Base-by-base conservation (phyloP, 2,113 vertebrate genomes). In the Neogobius melanostomus region DNA sequence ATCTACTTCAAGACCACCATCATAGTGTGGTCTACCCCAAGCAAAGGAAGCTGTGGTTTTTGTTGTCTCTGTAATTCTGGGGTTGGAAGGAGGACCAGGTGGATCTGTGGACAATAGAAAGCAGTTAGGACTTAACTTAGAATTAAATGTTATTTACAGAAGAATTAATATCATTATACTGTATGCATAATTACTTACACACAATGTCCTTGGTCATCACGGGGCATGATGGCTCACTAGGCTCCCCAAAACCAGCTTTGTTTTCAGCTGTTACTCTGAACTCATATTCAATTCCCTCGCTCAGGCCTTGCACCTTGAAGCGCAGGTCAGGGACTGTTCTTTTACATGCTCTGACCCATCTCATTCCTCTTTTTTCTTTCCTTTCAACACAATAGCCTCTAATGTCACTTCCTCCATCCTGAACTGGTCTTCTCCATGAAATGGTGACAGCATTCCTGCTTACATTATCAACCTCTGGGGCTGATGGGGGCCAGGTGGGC, bases 211-310 rank as follows among this genome's bases (percentile, higher is more conserved):
- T 98, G 82, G 96, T 98, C 82, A 96, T 83, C 51, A 95, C 95
- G 68, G 90, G 86, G 5, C 87, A 90, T 57, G 96, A 98, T 77
- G 94, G 89, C 65, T 97, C 95, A 75, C 98, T 99, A 71, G 98
- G 96, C 77, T 94, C 93, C 65, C 98, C 98, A 86, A 99, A 93
- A 80, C 98, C 98, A 77, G 98, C 98, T 92, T 93, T 98, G 16
- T 99, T 99, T 92, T 99, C 98, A 64, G 98, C 98, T 71, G 96
- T 97, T 76, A 99, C 97, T 64, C 97, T 94, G 91, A 99, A 99
- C 88, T 99, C 98, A 21, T 99, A 99, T 74, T 97, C 95, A 12
- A 95, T 95, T 91, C 94, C 97, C 91, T 99, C 98, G 68, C 85
- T 93, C 36, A 99, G 93, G 80, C 96, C 96, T 80, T 95, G 94